Evolutionary conservation across 2,113 vertebrate species (phyloP), one percentile per base, ranked within the genome.

Genomic region (Triplophysa rosa): DNA sequence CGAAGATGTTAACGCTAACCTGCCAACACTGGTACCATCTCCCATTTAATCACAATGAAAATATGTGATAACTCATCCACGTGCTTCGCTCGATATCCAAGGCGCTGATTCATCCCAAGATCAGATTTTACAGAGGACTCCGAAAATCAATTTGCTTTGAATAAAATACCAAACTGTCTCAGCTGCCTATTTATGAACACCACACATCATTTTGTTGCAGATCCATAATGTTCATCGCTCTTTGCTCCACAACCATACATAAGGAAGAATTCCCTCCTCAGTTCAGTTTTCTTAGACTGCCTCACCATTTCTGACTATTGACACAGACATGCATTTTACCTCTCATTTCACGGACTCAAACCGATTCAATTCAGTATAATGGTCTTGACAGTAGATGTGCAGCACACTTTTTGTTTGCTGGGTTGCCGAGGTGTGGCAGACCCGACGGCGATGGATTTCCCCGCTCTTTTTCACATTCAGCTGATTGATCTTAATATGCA

Each of bases 141-240:
- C 8, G 23, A 59, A 24, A 24, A 70, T n/a, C 49, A 56, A 47
- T n/a, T 14, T 0, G 3, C 54, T 12, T 73, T 73, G 42, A n/a
- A 59, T 9, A 42, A 73, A 5, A 16, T 7, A 37, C 37, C 26
- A 12, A 1, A 0, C 12, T 58, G 21, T 59, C 33, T 42, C 1
- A 6, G 29, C 56, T 21, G 17, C 26, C 12, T 21, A 59, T 59
- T 58, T 75, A 89, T 90, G 86, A 90, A 92, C 89, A 86, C 86
- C 89, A 91, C 83, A 89, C 89, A 88, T 87, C 77, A 89, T 90
- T 79, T 86, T 67, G 83, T 78, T 86, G 86, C 78, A 74, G 77
- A 72, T 83, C 62, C 47, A 81, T 54, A 83, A 80, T 67, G 72
- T 78, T 83, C 78, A 84, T 89, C 88, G 78, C 75, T 90, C 85